Evolutionary conservation across 2,888 invertebrate genomes (phyloP), one percentile per base, ranked within the genome.

Genomic region (Ochropacha duplaris): DNA sequence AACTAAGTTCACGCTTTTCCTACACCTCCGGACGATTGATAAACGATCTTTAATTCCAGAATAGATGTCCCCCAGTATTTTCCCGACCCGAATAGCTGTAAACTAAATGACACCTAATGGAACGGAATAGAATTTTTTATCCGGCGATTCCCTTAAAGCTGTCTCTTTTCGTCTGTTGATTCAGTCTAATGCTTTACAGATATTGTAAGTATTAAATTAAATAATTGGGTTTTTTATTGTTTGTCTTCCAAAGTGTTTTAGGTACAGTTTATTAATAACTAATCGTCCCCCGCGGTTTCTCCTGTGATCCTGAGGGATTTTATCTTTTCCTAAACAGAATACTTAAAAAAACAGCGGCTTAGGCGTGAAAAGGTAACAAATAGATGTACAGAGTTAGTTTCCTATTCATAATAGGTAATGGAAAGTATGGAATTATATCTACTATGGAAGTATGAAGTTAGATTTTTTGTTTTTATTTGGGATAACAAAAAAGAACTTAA

Each of bases 11-110:
- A 34, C 22, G 52, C 34, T 16, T 34, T 22, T 52, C 31, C 52
- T 34, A 34, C 52, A 52, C 52, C 52, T 31, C 28, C 19, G 31
- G 11, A 34, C 52, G 52, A 52, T 52, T 52, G 52, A 52, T 52
- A 31, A 52, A 52, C 52, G 52, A 52, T 52, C 52, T 52, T 52
- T 52, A 52, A 52, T 52, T 52, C 52, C 52, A 52, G 52, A 52
- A 52, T 52, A 52, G 52, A 52, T 52, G 52, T 52, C 52, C 34
- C 22, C 52, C 28, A 34, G 28, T 22, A 31, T 31, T 52, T 31
- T 31, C 52, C 52, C 44, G 44, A 52, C 31, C 31, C 52, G 31
- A 34, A 52, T 52, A 52, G 52, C 52, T 52, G 52, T 52, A 52
- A 52, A 52, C 52, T 52, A 52, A 52, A 52, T 52, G 52, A 34